These are phyloP conservation scores for Liparis tanakae DNA, from an alignment of 2,797 vertebrate genomes.

Conservation along the genomic window DNA sequence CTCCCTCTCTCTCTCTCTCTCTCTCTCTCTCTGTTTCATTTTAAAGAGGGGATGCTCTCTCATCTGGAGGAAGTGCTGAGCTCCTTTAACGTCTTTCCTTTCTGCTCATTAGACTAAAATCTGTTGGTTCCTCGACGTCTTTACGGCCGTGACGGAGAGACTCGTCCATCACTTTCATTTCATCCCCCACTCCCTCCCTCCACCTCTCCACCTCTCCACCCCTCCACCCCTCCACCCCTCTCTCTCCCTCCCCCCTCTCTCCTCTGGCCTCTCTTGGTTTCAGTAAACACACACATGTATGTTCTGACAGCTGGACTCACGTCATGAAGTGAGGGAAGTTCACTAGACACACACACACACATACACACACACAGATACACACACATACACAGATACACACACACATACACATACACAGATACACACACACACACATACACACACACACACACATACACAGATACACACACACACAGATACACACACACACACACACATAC, in stretches of 20 bases:
- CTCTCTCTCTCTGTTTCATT: constrained; percentile 67
- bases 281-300: too few species aligned
- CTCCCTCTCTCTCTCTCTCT: too few species aligned
- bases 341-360: too few species aligned
- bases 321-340: too few species aligned
- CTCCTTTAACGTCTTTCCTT: constrained; percentile 86
- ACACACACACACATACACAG: constrained; percentile 39
- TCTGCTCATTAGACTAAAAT: constrained; percentile 90
- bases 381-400: neutral
- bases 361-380: too few species aligned
- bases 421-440: neutral
- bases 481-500: too few species aligned
- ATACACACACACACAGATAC: too few species aligned
- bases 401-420: constrained; percentile 17
- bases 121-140: constrained; percentile 86
- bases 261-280: neutral
- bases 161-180: constrained; percentile 88
- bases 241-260: constrained; percentile 26
- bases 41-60: constrained; percentile 87
- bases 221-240: constrained; percentile 37
- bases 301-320: too few species aligned
- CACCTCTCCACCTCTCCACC: constrained; percentile 42
- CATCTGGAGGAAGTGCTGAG: constrained; percentile 87
- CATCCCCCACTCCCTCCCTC: constrained; percentile 61
- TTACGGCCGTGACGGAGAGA: constrained; percentile 87